Base-by-base conservation (phyloP, 2,113 vertebrate species). In the Tragelaphus buxtoni region DNA sequence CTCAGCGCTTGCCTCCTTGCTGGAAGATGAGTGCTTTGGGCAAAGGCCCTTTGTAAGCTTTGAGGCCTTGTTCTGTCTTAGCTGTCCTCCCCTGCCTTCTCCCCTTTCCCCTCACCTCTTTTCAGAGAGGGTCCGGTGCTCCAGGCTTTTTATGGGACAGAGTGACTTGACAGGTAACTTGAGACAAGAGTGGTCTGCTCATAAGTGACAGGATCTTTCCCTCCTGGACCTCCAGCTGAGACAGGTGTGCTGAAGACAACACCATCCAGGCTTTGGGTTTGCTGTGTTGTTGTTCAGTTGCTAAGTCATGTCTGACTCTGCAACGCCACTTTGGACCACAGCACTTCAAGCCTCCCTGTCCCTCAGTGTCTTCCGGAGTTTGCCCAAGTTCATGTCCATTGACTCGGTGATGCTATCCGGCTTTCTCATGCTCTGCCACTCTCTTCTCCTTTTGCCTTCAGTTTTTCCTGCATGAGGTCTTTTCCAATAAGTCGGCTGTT, bases 221-320 rank as follows among this genome's bases (percentile, higher is more conserved):
- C 7, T 45, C 77, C 24, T 1, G 20, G 47, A 79, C 30, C 30
- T 28, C 47, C 76, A 20, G 47, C 13, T 28, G 9, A 8, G 32
- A 20, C 30, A 22, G 47, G 30, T 80, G 30, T 80, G 49, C 49
- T 53, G 77, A 81, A 53, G 49, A 13, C 49, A 79, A 3, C 47
- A 53, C 32, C 76, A 13, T 35, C 32, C 49, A 53, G 53, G 32
- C 77, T 81, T 13, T 8, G 32, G 77, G 14, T 74, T 14, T 42
- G 5, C 7, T 7, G 10, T 74, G 2, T 3, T 14, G 35, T 24
- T 72, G 39, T 42, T 74, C 20, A 42, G 22, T 74, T 0, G 5
- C 39, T 74, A 74, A 74, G 5, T 42, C 39, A 26, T 3, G 1
- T 42, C 20, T 72, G 69, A 72, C 69, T 69, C 35, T 42, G 22